Evolutionary conservation across 2,888 invertebrate species (phyloP), one percentile per base, ranked within the genome.

Genomic region (Parnassius glacialis): DNA sequence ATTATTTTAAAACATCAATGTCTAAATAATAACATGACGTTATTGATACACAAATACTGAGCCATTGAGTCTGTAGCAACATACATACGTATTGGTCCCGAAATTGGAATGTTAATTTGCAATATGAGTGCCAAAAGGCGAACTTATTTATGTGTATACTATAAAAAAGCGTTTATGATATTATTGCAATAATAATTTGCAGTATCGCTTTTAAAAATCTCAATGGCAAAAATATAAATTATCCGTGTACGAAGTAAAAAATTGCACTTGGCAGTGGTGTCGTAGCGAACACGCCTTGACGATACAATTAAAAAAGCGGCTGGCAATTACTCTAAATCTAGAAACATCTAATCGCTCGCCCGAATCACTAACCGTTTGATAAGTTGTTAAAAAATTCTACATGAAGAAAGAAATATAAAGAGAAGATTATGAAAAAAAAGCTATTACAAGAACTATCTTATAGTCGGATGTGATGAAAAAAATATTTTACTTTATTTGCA

Each of bases 251-350:
- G 68, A 79, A 76, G 80, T 77, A 73, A 79, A 82, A 81, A 85
- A 87, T 90, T 90, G 90, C 89, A 88, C 90, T 83, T 88, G 90
- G 90, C 90, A 89, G 90, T 90, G 88, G 85, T 82, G 78, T 86
- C 81, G 81, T 83, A 87, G 86, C 87, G 81, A 86, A 87, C 86
- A 87, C 85, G 84, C 83, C 78, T 81, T 80, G 80, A 85, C 79
- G 76, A 84, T 85, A 85, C 81, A 84, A 76, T 80, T 78, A 79
- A 79, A 73, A 80, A 90, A 90, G 90, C 90, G 84, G 90, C 88
- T 90, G 90, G 90, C 90, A 89, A 87, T 90, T 87, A 89, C 82
- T 81, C 85, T 87, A 88, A 74, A 78, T 73, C 84, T 87, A 88
- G 78, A 84, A 85, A 89, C 84, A 84, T 83, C 83, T 84, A 84